A percentile compares a stretch with the other conserved stretches of the same genome.
Conservation (phyloP, 2,888 invertebrate genomes). For the Aelia acuminata region DNA sequence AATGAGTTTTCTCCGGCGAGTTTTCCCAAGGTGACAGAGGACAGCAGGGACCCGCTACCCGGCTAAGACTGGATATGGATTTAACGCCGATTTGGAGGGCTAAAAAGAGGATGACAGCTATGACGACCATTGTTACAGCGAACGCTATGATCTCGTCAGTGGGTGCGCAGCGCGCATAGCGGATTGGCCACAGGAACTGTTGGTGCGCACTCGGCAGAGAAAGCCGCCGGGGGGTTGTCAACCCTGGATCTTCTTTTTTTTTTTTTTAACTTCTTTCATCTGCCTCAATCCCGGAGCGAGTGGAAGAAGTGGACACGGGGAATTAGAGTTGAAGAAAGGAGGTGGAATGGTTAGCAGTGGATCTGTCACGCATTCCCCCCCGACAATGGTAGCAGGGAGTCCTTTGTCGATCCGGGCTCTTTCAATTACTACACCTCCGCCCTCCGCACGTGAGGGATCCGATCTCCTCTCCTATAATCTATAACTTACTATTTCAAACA, state of each 20-base stretch:
- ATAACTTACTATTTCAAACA: slow-evolving; percentile 35
- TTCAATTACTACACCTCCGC: slow-evolving; percentile 38
- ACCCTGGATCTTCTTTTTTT: slow-evolving; percentile 31
- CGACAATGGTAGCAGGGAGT: slow-evolving; percentile 17
- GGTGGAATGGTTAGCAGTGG: slow-evolving; percentile 46
- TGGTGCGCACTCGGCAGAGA: slow-evolving; percentile 2
- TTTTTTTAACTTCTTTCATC: slow-evolving; percentile 50
- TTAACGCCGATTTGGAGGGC: slow-evolving; percentile 32
- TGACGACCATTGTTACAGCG: slow-evolving; percentile 16
- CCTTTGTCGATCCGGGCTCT: not conserved
- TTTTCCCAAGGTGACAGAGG: not conserved
- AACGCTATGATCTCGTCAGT: slow-evolving; percentile 30
- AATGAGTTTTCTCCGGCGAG: not conserved
- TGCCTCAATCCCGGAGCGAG: not conserved
- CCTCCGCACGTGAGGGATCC: slow-evolving; percentile 12
- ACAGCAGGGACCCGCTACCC: not conserved
- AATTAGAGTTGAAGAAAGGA: slow-evolving; percentile 52
- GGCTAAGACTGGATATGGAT: slow-evolving; percentile 37
- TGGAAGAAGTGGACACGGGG: slow-evolving; percentile 57
- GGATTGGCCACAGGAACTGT: slow-evolving; percentile 46
- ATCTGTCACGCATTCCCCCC: slow-evolving; percentile 55
- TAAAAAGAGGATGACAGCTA: slow-evolving; percentile 19
- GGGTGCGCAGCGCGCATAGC: slow-evolving; percentile 29
- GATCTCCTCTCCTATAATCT: not conserved
- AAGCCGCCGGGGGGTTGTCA: slow-evolving; percentile 29